phyloP scores from a whole-genome alignment of 2,113 vertebrate species.

The Aramus guarauna region DNA sequence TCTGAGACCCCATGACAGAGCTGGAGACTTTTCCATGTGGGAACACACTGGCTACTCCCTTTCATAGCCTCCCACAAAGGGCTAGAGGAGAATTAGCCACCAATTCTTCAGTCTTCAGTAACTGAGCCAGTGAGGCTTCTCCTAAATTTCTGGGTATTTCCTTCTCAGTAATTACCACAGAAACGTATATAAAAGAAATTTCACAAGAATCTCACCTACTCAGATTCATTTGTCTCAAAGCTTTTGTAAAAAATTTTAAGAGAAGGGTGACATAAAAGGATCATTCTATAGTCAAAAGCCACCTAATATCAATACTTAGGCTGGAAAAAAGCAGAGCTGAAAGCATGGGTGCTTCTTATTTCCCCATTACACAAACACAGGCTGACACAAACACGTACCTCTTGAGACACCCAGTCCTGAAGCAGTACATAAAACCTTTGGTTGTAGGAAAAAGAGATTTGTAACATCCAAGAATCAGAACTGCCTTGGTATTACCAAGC shows the following conservation, averaged over 20 bases:
- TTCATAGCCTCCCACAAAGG: neutral
- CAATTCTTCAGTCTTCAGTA: neutral
- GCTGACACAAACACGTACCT: neutral
- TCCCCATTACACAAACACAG: neutral
- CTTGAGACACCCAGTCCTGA: neutral
- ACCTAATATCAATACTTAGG: neutral
- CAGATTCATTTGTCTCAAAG: neutral
- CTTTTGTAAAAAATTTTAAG: neutral
- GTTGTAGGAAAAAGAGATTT: neutral
- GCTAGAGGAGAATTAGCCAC: neutral
- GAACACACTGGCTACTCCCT: neutral
- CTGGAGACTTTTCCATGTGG: neutral
- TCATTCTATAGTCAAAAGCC: neutral
- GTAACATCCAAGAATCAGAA: neutral
- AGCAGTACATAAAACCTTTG: neutral
- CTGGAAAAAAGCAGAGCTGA: neutral
- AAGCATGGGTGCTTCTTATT: neutral
- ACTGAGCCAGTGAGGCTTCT: neutral
- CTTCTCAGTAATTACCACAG: neutral
- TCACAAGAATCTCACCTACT: neutral
- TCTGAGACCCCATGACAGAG: neutral
- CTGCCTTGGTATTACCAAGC: neutral
- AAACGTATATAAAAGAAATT: neutral
- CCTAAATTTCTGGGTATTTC: neutral
- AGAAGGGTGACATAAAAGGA: neutral